phyloP scores from a whole-genome alignment of 2,113 vertebrate genomes.

The chimpanzee (Pan troglodytes) region NHGRI_mPanTro3-v2.1_pri NC_072401.2:59812501-59813000 shows the following conservation, averaged over 20 bases:
- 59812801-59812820: background rate
- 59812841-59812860: background rate
- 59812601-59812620: conserved; percentile 42
- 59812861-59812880: background rate
- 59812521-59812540: background rate
- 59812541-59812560: background rate
- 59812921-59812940: background rate
- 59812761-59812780: background rate
- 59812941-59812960: background rate
- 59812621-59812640: background rate
- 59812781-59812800: background rate
- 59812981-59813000: background rate
- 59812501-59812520: background rate
- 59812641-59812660: background rate
- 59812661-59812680: background rate
- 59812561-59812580: conserved; percentile 31
- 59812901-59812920: background rate
- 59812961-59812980: background rate
- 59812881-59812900: background rate
- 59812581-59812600: background rate
- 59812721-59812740: conserved; percentile 13
- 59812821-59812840: background rate
- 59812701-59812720: background rate
- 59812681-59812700: background rate
- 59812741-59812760: background rate